Conservation (phyloP, 2,113 vertebrate species). For the Hiodon tergisus region DNA sequence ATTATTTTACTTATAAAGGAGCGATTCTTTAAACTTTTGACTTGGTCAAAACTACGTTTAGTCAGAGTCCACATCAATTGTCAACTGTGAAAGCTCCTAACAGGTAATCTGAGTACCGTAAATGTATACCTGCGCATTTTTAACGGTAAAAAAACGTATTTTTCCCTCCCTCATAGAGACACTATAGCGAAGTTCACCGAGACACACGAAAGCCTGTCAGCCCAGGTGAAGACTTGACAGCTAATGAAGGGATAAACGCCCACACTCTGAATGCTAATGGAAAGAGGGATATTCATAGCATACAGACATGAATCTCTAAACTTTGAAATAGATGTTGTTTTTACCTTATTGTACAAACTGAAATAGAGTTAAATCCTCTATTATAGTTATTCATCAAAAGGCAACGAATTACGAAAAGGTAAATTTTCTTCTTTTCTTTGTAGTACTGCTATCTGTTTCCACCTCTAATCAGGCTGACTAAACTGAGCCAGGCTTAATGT, state of each 20-base stretch:
- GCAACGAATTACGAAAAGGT: background rate
- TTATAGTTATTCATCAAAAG: background rate
- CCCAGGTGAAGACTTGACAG: background rate
- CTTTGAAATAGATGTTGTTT: background rate
- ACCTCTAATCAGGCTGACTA: constrained; percentile 37
- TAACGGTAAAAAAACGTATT: background rate
- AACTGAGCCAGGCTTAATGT: constrained; percentile 29
- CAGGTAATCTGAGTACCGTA: too few relatives aligned
- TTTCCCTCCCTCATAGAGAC: background rate
- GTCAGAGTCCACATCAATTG: too few relatives aligned
- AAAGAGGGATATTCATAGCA: constrained; percentile 12
- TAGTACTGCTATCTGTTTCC: background rate
- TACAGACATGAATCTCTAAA: background rate
- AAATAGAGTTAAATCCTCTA: background rate
- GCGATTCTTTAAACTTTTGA: too few relatives aligned
- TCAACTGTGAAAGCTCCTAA: too few relatives aligned
- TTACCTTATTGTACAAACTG: background rate
- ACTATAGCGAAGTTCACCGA: background rate
- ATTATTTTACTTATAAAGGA: too few relatives aligned
- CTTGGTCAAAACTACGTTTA: too few relatives aligned
- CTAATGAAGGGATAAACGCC: background rate
- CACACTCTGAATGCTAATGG: background rate
- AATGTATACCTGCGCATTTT: background rate
- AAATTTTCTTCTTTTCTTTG: background rate
- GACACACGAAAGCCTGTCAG: background rate